Percentiles rank a stretch among this genome's conserved stretches.
Conservation (phyloP, 2,113 vertebrate genomes). For the Pavo muticus region DNA sequence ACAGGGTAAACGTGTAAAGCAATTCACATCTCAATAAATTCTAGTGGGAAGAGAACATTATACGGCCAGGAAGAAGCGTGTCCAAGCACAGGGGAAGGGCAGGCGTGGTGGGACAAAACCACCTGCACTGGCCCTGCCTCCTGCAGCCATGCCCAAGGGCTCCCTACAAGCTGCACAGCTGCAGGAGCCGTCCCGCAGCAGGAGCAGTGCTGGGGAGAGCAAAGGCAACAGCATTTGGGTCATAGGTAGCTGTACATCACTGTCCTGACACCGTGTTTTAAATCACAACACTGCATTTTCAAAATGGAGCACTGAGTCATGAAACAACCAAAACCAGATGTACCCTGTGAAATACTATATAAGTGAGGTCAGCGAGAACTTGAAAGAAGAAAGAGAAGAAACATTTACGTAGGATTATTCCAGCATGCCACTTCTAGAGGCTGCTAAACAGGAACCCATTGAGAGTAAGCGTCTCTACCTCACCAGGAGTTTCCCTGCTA, state of each 20-base stretch:
- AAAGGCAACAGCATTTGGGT: not conserved
- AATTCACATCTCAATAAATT: not conserved
- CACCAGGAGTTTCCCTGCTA: not conserved
- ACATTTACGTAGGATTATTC: constrained; percentile 36
- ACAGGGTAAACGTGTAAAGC: not conserved
- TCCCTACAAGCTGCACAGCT: rapidly evolving
- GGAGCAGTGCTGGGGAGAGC: not conserved
- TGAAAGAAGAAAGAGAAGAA: constrained; percentile 47
- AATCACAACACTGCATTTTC: not conserved
- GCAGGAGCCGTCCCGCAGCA: not conserved
- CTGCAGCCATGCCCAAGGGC: not conserved
- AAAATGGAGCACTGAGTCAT: constrained; percentile 48
- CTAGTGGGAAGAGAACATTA: not conserved
- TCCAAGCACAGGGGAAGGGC: not conserved
- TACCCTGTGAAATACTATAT: constrained; percentile 41
- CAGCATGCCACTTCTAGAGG: not conserved
- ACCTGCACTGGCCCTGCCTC: not conserved
- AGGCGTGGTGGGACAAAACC: rapidly evolving
- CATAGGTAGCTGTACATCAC: constrained; percentile 17
- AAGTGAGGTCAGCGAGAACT: constrained; percentile 39
- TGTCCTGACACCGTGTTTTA: not conserved
- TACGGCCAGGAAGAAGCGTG: not conserved
- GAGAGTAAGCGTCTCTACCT: not conserved
- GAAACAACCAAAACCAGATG: constrained; percentile 70
- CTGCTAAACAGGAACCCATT: constrained; percentile 7